Evolutionary conservation across 2,113 vertebrate genomes (phyloP).

Genomic region (Silurus glanis): DNA sequence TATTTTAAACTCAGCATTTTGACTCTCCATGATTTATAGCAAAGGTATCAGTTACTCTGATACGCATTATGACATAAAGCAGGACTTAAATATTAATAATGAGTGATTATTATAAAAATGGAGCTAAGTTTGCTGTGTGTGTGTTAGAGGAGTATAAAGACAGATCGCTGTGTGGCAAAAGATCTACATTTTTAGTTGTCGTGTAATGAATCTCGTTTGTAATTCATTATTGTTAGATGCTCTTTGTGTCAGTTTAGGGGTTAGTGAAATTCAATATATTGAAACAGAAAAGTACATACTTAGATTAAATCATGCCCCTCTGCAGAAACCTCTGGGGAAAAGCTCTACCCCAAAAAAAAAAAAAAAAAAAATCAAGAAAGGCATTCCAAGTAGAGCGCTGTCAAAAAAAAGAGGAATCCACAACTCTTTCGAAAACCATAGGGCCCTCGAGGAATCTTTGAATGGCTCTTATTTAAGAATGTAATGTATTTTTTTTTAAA

Average conservation of each 20-base stretch:
- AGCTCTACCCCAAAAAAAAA: no score
- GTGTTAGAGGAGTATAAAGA: background rate
- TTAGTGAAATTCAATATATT: background rate
- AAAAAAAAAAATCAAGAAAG: slow-evolving; percentile 1
- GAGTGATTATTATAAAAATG: background rate
- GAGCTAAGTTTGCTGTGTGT: background rate
- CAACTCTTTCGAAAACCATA: background rate
- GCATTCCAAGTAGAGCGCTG: background rate
- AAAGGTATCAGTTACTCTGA: background rate
- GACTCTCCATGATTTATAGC: background rate
- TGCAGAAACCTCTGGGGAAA: background rate
- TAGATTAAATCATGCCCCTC: background rate
- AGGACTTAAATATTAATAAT: background rate
- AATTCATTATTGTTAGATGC: background rate
- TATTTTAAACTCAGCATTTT: background rate
- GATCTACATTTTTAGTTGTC: background rate
- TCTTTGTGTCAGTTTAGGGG: background rate
- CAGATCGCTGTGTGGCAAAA: background rate
- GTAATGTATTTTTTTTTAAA: background rate
- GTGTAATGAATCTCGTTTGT: background rate
- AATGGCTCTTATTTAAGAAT: background rate
- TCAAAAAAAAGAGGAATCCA: background rate
- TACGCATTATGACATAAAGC: background rate
- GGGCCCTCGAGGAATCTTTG: background rate
- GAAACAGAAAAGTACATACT: background rate